phyloP scores from a whole-genome alignment of 2,113 vertebrate genomes.

The Cheirogaleus medius region DNA sequence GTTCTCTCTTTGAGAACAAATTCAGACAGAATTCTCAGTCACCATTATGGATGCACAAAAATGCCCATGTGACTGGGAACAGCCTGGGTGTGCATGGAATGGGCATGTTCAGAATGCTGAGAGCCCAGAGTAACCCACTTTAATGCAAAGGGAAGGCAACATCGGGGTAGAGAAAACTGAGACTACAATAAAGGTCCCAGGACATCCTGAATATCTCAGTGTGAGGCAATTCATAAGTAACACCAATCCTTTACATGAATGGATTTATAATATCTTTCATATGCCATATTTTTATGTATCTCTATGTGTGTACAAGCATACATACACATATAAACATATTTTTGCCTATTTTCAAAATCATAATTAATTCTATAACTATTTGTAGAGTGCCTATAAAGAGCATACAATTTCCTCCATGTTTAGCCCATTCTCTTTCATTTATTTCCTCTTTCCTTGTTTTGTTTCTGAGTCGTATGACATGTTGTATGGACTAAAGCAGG shows the following conservation, averaged over 20 bases:
- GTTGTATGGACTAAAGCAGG: slow-evolving; percentile 51
- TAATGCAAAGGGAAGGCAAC: not conserved
- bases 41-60: not conserved
- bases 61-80: not conserved
- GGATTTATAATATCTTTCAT: not conserved
- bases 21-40: not conserved
- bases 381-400: not conserved
- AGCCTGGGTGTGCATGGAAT: not conserved
- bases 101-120: not conserved
- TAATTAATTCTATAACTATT: not conserved
- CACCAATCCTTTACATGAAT: not conserved
- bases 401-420: not conserved
- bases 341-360: slow-evolving; percentile 1
- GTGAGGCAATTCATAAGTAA: not conserved
- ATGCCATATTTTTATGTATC: not conserved
- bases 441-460: slow-evolving; percentile 49
- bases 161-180: not conserved
- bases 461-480: slow-evolving; percentile 48
- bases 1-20: not conserved
- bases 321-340: not conserved
- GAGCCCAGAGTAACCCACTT: not conserved
- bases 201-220: not conserved
- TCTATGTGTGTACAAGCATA: not conserved
- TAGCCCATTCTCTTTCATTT: not conserved
- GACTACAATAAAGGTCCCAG: not conserved